phyloP scores from a whole-genome alignment of 2,797 vertebrate genomes.

The Micromesistius poutassou region DNA sequence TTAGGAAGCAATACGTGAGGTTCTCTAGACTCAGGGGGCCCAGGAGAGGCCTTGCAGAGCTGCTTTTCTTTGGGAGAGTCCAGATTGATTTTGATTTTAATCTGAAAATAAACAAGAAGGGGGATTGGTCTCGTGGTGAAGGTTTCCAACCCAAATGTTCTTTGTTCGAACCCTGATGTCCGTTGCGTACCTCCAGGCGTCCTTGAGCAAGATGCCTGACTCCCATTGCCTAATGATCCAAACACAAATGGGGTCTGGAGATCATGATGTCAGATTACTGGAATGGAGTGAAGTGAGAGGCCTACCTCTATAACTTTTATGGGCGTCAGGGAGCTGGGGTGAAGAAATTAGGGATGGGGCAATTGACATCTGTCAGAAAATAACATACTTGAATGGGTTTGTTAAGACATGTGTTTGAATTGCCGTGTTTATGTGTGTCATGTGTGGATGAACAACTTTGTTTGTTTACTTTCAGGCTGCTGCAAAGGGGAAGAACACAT shows the following conservation, averaged over 20 bases:
- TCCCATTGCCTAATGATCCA: too few species aligned
- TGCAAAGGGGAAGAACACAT: background rate
- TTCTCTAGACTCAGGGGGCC: background rate
- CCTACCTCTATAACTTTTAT: background rate
- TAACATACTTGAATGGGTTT: background rate
- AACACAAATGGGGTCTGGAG: too few species aligned
- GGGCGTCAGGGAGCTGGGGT: too few species aligned
- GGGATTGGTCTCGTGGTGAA: background rate
- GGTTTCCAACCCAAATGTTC: background rate
- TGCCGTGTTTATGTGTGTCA: background rate
- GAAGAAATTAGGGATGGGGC: too few species aligned
- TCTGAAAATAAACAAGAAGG: background rate
- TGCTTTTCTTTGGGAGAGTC: background rate
- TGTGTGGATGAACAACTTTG: background rate
- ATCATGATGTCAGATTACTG: too few species aligned
- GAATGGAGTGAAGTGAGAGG: too few species aligned
- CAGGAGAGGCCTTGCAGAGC: too few species aligned
- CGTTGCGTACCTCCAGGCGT: background rate
- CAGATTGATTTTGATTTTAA: background rate
- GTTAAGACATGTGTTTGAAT: background rate
- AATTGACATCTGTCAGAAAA: too few species aligned
- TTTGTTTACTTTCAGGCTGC: background rate
- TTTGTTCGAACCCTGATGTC: background rate
- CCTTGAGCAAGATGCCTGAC: background rate
- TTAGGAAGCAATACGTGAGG: background rate